Conservation (phyloP, 2,113 vertebrate genomes). For the Amia ocellicauda region DNA sequence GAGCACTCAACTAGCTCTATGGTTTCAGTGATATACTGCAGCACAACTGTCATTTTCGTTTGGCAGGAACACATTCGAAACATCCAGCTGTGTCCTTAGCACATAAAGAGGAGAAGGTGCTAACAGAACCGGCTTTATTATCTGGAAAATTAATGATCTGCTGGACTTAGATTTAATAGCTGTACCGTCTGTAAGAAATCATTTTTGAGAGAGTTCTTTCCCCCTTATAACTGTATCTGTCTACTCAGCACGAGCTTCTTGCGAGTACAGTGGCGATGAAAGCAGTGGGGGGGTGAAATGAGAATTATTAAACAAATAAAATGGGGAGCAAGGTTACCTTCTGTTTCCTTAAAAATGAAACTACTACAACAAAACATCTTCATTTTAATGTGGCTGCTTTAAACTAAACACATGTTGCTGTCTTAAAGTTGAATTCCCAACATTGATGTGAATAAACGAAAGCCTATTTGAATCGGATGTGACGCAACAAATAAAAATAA, state of each 20-base stretch:
- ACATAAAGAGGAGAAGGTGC: slow-evolving; percentile 45
- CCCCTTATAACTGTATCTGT: slow-evolving; percentile 44
- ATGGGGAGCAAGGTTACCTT: too few species aligned
- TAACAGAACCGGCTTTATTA: slow-evolving; percentile 65
- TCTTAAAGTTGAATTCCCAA: too few species aligned
- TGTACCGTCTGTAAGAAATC: slow-evolving; percentile 59
- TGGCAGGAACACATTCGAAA: slow-evolving; percentile 54
- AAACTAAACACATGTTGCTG: too few species aligned
- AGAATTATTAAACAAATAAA: too few species aligned
- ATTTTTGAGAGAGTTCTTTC: slow-evolving; percentile 39
- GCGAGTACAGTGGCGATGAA: slow-evolving; percentile 37
- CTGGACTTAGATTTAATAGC: slow-evolving; percentile 56
- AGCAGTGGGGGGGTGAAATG: too few species aligned
- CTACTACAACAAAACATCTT: too few species aligned
- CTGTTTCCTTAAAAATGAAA: too few species aligned
- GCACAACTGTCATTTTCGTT: slow-evolving; percentile 54
- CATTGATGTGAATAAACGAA: too few species aligned
- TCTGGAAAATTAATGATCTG: slow-evolving; percentile 64
- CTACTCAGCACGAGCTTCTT: slow-evolving; percentile 40
- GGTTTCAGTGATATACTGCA: slow-evolving; percentile 67
- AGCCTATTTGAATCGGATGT: too few species aligned
- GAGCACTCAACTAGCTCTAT: slow-evolving; percentile 66
- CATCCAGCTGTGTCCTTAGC: slow-evolving; percentile 59
- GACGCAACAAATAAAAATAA: too few species aligned
- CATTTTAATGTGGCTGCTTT: too few species aligned